phyloP scores from a whole-genome alignment of 1,140 invertebrate species.

The Trinorchestia longiramus region DNA sequence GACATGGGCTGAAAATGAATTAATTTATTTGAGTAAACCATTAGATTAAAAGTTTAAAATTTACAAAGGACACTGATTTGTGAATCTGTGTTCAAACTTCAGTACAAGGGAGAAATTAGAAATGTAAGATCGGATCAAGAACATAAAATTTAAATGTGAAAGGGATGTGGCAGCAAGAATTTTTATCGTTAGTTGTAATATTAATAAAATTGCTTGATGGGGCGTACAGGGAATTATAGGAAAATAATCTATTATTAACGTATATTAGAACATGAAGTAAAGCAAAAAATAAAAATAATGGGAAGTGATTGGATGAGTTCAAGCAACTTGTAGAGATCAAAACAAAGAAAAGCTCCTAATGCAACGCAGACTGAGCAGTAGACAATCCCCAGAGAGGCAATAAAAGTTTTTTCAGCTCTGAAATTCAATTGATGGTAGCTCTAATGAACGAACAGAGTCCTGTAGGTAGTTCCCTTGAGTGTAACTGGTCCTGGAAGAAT shows the following conservation, averaged over 20 bases:
- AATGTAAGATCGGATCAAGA: no score
- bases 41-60: no score
- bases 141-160: no score
- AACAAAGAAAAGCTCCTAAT: background rate
- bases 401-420: background rate
- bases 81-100: no score
- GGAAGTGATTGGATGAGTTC: background rate
- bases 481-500: background rate
- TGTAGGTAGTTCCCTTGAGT: background rate
- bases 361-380: background rate
- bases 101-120: no score
- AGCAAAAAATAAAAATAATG: background rate
- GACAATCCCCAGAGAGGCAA: background rate
- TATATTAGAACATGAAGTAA: background rate
- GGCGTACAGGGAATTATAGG: no score
- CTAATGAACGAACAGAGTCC: background rate
- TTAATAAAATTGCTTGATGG: no score
- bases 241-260: background rate
- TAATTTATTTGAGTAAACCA: no score
- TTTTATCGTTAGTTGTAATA: no score
- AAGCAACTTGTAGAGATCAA: background rate
- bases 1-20: no score
- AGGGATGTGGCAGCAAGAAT: no score
- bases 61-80: no score
- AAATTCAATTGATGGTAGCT: background rate